Evolutionary conservation across 2,113 vertebrate species (phyloP).

Genomic region (Sylvietta virens): DNA sequence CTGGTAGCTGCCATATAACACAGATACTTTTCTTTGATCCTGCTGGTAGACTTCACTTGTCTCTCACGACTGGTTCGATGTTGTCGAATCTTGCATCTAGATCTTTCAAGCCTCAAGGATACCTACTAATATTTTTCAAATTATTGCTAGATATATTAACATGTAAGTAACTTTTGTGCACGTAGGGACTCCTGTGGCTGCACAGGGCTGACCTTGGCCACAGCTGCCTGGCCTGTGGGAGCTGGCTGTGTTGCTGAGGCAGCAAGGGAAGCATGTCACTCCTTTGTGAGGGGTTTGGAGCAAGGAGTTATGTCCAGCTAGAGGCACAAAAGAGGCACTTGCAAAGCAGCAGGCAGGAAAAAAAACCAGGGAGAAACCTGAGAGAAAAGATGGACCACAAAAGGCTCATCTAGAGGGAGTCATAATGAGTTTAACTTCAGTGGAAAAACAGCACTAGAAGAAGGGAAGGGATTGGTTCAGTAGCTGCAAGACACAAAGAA

Average conservation of each 20-base stretch:
- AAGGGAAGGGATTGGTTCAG: neutral
- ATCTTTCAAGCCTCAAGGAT: neutral
- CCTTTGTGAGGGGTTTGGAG: neutral
- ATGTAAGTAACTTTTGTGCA: neutral
- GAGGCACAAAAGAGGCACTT: neutral
- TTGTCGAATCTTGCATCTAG: neutral
- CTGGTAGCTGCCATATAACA: neutral
- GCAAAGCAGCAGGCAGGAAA: neutral
- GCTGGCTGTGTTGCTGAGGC: neutral
- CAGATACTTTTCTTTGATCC: neutral
- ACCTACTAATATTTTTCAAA: neutral
- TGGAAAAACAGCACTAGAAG: neutral
- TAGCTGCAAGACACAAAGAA: neutral
- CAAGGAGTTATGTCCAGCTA: neutral
- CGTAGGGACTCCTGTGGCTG: accelerated
- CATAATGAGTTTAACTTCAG: neutral
- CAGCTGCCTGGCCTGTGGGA: neutral
- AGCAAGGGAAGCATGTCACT: neutral
- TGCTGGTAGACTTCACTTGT: neutral
- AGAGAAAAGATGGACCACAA: neutral
- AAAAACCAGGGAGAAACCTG: neutral
- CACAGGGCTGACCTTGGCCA: neutral
- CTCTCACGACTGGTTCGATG: accelerated
- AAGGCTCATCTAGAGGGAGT: neutral
- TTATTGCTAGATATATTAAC: neutral